phyloP scores from a whole-genome alignment of 2,797 vertebrate genomes.

The Rhinophrynus dorsalis region DNA sequence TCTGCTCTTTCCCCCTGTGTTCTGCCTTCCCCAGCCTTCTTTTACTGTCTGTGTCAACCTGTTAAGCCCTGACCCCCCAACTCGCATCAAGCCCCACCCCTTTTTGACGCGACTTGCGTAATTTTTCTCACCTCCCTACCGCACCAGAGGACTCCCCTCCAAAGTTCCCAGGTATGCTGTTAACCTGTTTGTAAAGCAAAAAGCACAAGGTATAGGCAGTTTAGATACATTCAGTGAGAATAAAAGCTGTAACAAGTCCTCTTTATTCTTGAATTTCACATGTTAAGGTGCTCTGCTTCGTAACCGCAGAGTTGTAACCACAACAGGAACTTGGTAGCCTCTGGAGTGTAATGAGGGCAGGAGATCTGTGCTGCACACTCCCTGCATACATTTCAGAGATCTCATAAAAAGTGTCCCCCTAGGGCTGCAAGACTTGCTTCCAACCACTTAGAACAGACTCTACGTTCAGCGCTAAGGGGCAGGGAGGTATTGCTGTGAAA shows the following conservation, averaged over 20 bases:
- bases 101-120: too few species aligned
- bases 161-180: too few species aligned
- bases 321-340: constrained; percentile 7
- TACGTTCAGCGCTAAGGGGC: neutral
- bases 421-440: neutral
- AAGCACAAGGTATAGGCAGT: too few species aligned
- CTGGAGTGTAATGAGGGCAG: constrained; percentile 8
- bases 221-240: too few species aligned
- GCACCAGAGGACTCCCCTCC: too few species aligned
- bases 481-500: neutral
- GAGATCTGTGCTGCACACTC: neutral
- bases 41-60: too few species aligned
- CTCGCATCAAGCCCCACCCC: too few species aligned
- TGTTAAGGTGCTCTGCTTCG: neutral
- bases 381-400: neutral
- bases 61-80: too few species aligned
- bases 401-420: constrained; percentile 21
- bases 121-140: too few species aligned
- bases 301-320: constrained; percentile 27
- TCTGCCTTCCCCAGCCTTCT: neutral
- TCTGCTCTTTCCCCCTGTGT: too few species aligned
- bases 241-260: too few species aligned
- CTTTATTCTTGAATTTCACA: neutral
- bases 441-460: neutral
- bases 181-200: too few species aligned